Conservation (phyloP, 37 sponge, comb jelly and placozoan species). For the Axinella damicornis region DNA sequence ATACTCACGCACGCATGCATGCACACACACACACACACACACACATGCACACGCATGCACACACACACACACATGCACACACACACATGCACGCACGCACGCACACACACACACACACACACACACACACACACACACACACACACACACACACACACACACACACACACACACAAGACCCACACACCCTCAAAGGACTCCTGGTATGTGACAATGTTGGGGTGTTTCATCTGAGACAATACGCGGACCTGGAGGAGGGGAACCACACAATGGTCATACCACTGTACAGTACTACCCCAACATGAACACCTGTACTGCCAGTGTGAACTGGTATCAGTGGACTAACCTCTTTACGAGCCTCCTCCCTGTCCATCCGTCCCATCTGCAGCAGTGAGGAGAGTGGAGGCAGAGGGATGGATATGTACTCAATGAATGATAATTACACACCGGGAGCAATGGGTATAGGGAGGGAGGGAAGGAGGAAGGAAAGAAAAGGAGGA, state of each 20-base stretch:
- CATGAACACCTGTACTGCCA: neutral
- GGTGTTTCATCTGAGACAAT: slow-evolving; percentile 96
- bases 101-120: slow-evolving; percentile 31
- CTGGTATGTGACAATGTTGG: slow-evolving; percentile 94
- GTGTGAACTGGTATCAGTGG: neutral
- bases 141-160: neutral
- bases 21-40: neutral
- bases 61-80: neutral
- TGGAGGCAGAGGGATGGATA: too few species aligned
- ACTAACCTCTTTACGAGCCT: slow-evolving; percentile 88
- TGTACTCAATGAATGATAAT: too few species aligned
- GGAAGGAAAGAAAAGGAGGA: neutral
- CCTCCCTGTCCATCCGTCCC: slow-evolving; percentile 87
- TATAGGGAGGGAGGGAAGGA: too few species aligned
- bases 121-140: neutral
- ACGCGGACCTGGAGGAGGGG: slow-evolving; percentile 70
- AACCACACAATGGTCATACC: neutral
- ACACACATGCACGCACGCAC: too few species aligned
- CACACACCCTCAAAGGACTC: slow-evolving; percentile 96
- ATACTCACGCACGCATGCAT: too few species aligned
- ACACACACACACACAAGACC: too few species aligned
- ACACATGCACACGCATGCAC: neutral
- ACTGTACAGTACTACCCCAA: too few species aligned
- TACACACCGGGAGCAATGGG: slow-evolving; percentile 4
- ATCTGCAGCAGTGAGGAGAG: slow-evolving; percentile 54